Conservation (phyloP, 2,888 invertebrate species). For the Phorcus lineatus region DNA sequence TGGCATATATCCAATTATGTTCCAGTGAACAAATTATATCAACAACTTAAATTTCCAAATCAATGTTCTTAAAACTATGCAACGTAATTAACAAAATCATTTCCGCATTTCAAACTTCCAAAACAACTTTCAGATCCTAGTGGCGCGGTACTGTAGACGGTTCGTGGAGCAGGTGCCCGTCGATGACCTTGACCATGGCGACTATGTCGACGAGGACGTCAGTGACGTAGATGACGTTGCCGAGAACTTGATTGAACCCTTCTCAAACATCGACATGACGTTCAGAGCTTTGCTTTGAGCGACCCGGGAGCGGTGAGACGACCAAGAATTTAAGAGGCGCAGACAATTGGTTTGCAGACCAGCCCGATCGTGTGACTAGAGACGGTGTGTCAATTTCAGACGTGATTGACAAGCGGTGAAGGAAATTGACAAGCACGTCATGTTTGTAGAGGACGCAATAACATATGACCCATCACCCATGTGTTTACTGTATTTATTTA, state of each 20-base stretch:
- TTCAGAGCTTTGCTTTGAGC: constrained; percentile 17
- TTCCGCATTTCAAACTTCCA: no score
- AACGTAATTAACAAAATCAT: no score
- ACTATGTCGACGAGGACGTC: constrained; percentile 5
- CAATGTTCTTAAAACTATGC: no score
- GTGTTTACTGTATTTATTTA: constrained; percentile 14
- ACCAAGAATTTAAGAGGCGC: not conserved
- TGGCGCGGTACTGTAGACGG: constrained; percentile 41
- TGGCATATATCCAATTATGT: no score
- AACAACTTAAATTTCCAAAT: no score
- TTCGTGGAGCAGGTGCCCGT: constrained; percentile 37
- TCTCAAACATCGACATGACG: not conserved
- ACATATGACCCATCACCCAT: not conserved
- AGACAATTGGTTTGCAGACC: not conserved
- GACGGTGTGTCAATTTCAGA: no score
- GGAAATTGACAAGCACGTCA: no score
- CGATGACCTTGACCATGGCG: not conserved
- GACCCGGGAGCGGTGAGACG: not conserved
- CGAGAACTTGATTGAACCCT: constrained; percentile 23
- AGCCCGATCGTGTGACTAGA: not conserved
- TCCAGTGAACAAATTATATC: no score
- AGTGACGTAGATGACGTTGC: not conserved
- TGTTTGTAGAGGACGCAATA: no score
- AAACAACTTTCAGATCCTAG: constrained; percentile 29
- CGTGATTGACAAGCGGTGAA: no score